phyloP scores from a whole-genome alignment of 2,797 vertebrate species.

The Pangasius djambal region DNA sequence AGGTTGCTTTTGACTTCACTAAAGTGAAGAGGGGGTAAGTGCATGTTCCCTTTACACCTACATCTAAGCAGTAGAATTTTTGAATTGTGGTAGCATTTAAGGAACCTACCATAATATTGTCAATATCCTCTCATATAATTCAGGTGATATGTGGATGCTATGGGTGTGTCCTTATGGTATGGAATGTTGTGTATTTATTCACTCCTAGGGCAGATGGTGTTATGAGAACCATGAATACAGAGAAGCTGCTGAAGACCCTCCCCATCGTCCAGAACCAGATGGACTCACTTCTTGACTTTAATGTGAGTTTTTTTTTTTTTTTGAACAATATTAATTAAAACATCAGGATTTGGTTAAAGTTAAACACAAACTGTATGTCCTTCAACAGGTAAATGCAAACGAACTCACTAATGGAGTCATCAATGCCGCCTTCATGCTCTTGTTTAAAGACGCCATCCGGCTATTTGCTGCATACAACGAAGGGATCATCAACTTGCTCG shows the following conservation, averaged over 20 bases:
- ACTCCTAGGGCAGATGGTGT: conserved; percentile 86
- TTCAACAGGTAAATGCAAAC: conserved; percentile 89
- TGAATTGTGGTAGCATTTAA: background rate
- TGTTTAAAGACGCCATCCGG: conserved; percentile 97
- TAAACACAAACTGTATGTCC: conserved; percentile 28
- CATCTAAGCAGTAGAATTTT: background rate
- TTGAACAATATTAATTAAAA: background rate
- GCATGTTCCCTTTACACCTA: background rate
- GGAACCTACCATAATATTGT: background rate
- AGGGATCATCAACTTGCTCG: conserved; percentile 95
- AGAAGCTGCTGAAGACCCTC: conserved; percentile 93
- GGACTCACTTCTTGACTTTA: conserved; percentile 94
- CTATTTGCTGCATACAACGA: conserved; percentile 97
- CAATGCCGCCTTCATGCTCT: conserved; percentile 96
- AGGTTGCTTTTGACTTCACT: conserved; percentile 96
- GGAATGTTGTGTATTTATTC: background rate
- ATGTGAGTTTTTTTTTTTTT: conserved; percentile 73
- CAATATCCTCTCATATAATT: too few relatives aligned
- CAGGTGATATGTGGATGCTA: background rate
- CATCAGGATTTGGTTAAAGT: background rate
- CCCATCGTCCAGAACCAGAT: conserved; percentile 96
- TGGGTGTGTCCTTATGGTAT: background rate
- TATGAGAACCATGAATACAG: conserved; percentile 95
- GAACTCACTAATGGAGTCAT: conserved; percentile 96
- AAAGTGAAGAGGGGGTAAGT: conserved; percentile 97